Percentiles rank a stretch among this genome's conserved stretches.
Conservation (phyloP, 2,888 invertebrate species). For the Noctua comes region DNA sequence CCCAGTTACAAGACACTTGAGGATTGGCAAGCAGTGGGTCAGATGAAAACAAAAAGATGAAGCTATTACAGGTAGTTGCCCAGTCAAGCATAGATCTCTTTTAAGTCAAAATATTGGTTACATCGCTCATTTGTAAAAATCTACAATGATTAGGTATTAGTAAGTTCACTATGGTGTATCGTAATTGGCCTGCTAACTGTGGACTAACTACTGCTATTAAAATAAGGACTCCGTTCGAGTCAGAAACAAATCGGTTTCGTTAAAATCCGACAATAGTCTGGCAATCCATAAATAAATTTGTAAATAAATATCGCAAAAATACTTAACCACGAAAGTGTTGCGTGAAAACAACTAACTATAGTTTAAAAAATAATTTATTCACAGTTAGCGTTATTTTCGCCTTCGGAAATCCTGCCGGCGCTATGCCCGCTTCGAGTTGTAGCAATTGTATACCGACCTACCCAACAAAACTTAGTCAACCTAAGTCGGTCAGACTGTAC, state of each 20-base stretch:
- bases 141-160: neutral
- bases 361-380: neutral
- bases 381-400: neutral
- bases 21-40: neutral
- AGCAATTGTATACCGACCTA: neutral
- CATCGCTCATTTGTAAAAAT: neutral
- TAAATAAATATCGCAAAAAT: neutral
- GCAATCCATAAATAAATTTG: neutral
- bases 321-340: neutral
- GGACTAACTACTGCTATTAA: neutral
- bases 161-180: neutral
- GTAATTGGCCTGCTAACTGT: neutral
- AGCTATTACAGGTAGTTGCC: neutral
- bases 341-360: neutral
- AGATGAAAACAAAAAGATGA: neutral
- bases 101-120: neutral
- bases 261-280: neutral
- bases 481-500: conserved; percentile 11
- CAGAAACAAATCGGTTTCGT: neutral
- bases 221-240: neutral
- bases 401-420: neutral
- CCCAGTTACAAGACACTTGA: neutral
- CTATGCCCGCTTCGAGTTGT: neutral
- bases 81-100: neutral
- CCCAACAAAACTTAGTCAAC: neutral